Base-by-base conservation (phyloP, 2,113 vertebrate genomes). In the Sarotherodon lohbergeri region DNA sequence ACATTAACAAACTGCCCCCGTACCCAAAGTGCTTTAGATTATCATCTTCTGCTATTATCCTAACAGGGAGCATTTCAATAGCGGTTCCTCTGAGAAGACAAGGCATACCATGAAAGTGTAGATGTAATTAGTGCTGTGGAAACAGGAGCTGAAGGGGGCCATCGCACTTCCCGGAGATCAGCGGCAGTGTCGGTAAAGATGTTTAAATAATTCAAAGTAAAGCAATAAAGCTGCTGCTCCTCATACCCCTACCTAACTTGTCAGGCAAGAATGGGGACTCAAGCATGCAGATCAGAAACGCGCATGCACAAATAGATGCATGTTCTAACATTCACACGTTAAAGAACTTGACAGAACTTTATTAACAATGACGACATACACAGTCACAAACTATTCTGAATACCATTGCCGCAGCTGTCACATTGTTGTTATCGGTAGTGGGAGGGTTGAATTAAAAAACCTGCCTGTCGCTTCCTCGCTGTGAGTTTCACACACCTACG, bases 111-210 rank as follows among this genome's bases (percentile, higher is more conserved):
- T 84, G 86, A 83, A 79, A 87, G 63, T 73, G 81, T 59, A 80
- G 89, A 80, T 92, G 91, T 95, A 94, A 94, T 95, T 95, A 94
- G 90, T 41, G 63, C 87, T 83, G 66, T 83, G 89, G 78, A 94
- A 96, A 95, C 89, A 83, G 82, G 94, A 96, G 93, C 89, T 86
- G 81, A 52, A 39, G 85, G 85, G 32, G 82, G 84, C 39, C 54
- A 80, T 80, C 48, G 56, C 59, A 78, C 61, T 86, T 88, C 81
- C 14, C 12, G 46, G 91, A 85, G 91, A 90, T 61, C 27, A n/a
- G 88, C 85, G 79, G 86, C 82, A 79, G 68, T 78, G 56, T 86
- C 87, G 73, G 82, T 84, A 50, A 86, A 89, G 78, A n/a, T n/a
- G 88, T 59, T 22, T 95, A 79, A 95, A 95, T 95, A 91, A 95